phyloP scores from a whole-genome alignment of 1,140 invertebrate genomes.

The Drosophila kurseongensis region DNA sequence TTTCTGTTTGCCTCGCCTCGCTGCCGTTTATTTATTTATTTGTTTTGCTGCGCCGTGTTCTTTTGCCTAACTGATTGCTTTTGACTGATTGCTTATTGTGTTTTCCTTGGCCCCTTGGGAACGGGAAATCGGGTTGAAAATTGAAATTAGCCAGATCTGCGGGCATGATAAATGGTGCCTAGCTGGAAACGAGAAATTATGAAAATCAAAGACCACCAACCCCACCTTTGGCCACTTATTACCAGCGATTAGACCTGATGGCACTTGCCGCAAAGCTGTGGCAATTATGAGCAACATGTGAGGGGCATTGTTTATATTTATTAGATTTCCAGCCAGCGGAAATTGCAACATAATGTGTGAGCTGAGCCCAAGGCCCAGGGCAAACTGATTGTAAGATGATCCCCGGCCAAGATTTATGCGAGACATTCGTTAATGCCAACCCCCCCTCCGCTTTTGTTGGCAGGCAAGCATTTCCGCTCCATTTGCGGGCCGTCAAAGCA shows the following conservation, averaged over 20 bases:
- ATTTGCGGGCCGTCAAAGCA: constrained; percentile 68
- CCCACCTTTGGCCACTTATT: constrained; percentile 36
- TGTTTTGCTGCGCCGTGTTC: constrained; percentile 32
- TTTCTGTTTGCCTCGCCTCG: constrained; percentile 34
- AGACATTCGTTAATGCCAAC: constrained; percentile 74
- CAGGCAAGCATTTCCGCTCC: constrained; percentile 72
- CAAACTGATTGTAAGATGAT: constrained; percentile 60
- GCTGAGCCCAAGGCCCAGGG: neutral
- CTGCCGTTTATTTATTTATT: constrained; percentile 40
- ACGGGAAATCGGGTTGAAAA: constrained; percentile 64
- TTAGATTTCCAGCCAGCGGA: constrained; percentile 64
- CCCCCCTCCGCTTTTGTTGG: constrained; percentile 16
- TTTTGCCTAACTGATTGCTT: constrained; percentile 70
- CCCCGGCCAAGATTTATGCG: constrained; percentile 71
- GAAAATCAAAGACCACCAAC: constrained; percentile 28
- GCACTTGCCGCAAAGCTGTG: constrained; percentile 28
- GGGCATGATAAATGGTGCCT: constrained; percentile 26
- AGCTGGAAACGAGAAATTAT: constrained; percentile 9
- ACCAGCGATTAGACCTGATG: constrained; percentile 51
- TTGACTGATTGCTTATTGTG: constrained; percentile 53
- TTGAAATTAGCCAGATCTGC: constrained; percentile 63
- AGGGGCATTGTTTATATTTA: constrained; percentile 73
- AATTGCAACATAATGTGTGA: constrained; percentile 66
- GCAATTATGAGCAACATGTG: constrained; percentile 75
- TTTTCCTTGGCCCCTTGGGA: constrained; percentile 9